phyloP scores from a whole-genome alignment of 1,140 invertebrate genomes.

The Hyles vespertilio region DNA sequence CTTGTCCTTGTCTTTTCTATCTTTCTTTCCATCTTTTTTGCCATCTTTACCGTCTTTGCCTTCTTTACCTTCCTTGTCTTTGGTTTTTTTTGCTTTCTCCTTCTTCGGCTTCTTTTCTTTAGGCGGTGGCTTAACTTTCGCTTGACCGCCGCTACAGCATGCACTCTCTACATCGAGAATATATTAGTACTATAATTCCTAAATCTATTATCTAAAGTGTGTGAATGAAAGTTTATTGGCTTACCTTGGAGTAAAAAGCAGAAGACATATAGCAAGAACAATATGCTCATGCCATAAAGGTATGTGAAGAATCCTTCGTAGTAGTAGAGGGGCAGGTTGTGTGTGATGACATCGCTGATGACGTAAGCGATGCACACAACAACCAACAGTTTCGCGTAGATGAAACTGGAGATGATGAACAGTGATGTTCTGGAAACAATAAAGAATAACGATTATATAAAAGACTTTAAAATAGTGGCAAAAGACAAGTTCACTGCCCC shows the following conservation, averaged over 20 bases:
- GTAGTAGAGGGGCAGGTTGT: constrained; percentile 91
- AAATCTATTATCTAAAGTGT: background rate
- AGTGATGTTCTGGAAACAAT: constrained; percentile 86
- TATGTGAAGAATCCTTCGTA: constrained; percentile 99
- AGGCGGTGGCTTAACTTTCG: constrained; percentile 80
- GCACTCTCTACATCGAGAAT: constrained; percentile 80
- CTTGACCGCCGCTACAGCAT: constrained; percentile 83
- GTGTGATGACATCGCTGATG: constrained; percentile 94
- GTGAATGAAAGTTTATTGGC: constrained; percentile 21
- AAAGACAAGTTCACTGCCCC: too few species aligned
- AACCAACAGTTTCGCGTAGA: constrained; percentile 93
- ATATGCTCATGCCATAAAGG: constrained; percentile 94
- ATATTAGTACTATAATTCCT: background rate
- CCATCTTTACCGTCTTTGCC: constrained; percentile 77
- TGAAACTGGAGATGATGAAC: constrained; percentile 95
- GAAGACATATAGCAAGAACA: constrained; percentile 97
- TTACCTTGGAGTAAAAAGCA: constrained; percentile 93
- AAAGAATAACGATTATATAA: too few species aligned
- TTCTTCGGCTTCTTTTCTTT: constrained; percentile 86
- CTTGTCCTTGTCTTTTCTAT: constrained; percentile 76
- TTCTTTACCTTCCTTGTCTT: constrained; percentile 76
- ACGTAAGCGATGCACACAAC: constrained; percentile 95
- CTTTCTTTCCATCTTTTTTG: constrained; percentile 77
- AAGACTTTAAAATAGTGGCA: too few species aligned
- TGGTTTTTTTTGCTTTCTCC: constrained; percentile 82